Evolutionary conservation across 2,797 vertebrate species (phyloP).

Genomic region (Dendrocincla tyrannina): DNA sequence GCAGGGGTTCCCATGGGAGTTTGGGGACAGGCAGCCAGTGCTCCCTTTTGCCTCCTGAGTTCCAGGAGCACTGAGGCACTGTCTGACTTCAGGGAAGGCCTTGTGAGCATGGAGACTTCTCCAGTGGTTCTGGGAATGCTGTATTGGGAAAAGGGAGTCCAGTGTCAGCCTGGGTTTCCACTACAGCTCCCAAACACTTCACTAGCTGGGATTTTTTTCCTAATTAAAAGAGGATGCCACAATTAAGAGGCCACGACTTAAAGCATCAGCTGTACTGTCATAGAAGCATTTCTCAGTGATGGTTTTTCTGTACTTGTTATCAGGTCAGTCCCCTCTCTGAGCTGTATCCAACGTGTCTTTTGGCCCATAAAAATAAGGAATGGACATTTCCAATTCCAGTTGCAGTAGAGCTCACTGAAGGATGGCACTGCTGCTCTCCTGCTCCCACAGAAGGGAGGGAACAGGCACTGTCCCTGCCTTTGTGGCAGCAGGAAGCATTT

Average conservation of each 20-base stretch:
- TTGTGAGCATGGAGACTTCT: neutral
- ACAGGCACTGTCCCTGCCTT: neutral
- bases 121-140: neutral
- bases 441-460: neutral
- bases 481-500: neutral
- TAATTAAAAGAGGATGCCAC: neutral
- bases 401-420: neutral
- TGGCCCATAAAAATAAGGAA: neutral
- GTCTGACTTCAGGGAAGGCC: neutral
- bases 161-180: neutral
- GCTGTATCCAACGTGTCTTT: neutral
- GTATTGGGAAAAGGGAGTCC: neutral
- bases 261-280: neutral
- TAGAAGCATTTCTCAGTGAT: neutral
- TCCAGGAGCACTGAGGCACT: neutral
- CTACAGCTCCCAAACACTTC: neutral
- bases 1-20: neutral
- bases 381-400: neutral
- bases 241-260: neutral
- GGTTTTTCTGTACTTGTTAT: neutral
- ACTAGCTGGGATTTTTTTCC: neutral
- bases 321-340: neutral
- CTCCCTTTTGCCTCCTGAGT: neutral
- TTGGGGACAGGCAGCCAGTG: neutral
- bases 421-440: neutral